Percentiles rank a stretch among this genome's conserved stretches.
These are phyloP conservation scores for Macrobrachium nipponense DNA, from an alignment of 1,140 invertebrate species.

Conservation along the genomic window DNA sequence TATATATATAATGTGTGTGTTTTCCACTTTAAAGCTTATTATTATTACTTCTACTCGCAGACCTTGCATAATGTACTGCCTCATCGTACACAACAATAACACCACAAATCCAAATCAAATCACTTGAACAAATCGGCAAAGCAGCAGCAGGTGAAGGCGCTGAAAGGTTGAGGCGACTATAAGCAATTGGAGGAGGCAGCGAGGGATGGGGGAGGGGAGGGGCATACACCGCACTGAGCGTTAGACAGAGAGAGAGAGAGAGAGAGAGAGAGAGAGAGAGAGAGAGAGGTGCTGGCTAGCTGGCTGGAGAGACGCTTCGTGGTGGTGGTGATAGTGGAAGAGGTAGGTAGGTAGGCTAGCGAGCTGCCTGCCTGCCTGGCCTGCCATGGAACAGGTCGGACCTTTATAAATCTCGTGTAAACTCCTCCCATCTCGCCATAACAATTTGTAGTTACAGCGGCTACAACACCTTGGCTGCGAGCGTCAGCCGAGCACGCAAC, in stretches of 20 bases:
- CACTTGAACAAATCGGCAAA: not conserved
- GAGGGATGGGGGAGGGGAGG: not conserved
- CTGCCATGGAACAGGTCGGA: conserved; percentile 22
- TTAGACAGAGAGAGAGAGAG: too few species aligned
- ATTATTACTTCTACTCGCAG: conserved; percentile 10
- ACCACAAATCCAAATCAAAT: too few species aligned
- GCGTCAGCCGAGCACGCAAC: not conserved
- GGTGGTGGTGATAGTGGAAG: not conserved
- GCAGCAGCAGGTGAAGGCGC: not conserved
- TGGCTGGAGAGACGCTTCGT: not conserved
- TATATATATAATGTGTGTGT: conserved; percentile 25
- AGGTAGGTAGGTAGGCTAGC: too few species aligned
- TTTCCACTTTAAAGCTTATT: conserved; percentile 2
- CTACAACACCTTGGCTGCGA: conserved; percentile 24
- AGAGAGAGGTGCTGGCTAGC: not conserved
- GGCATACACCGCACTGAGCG: too few species aligned
- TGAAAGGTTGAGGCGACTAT: not conserved
- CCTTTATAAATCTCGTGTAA: conserved; percentile 34
- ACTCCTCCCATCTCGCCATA: conserved; percentile 29
- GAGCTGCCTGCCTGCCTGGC: not conserved
- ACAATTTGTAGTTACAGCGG: conserved; percentile 42
- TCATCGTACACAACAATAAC: not conserved
- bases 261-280: not conserved
- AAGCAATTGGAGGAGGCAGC: not conserved
- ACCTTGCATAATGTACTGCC: not conserved